Evolutionary conservation across 1,140 invertebrate genomes (phyloP).

Genomic region (Zaprionus davidi): DNA sequence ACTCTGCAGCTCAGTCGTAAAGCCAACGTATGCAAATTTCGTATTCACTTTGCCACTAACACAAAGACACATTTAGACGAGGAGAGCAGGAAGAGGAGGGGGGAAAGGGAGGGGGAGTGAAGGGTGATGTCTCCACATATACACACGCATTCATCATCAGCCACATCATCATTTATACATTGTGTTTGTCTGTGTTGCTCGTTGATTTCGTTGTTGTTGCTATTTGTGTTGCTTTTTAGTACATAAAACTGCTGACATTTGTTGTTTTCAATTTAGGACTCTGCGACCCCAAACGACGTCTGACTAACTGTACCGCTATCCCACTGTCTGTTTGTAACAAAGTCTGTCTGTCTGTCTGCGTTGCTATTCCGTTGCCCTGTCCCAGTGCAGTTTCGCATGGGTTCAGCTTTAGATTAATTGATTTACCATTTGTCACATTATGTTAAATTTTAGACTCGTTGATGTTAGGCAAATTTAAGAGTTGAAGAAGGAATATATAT

Average conservation of each 20-base stretch:
- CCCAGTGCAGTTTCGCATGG: slow-evolving; percentile 16
- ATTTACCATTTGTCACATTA: slow-evolving; percentile 69
- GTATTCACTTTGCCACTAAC: slow-evolving; percentile 73
- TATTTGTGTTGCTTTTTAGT: slow-evolving; percentile 47
- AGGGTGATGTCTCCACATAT: slow-evolving; percentile 18
- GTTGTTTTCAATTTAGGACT: slow-evolving; percentile 74
- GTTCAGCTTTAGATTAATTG: slow-evolving; percentile 68
- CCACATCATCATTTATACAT: slow-evolving; percentile 81
- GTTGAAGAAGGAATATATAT: too few species aligned
- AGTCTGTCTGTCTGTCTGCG: background rate
- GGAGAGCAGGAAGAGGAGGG: too few species aligned
- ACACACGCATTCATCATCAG: slow-evolving; percentile 75
- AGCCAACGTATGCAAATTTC: slow-evolving; percentile 80
- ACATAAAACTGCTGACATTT: slow-evolving; percentile 79
- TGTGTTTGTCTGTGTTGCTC: slow-evolving; percentile 66
- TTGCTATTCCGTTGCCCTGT: background rate
- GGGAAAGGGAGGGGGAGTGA: slow-evolving; percentile 15
- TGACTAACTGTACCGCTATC: slow-evolving; percentile 2
- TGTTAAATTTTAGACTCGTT: slow-evolving; percentile 25
- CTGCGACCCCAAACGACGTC: slow-evolving; percentile 20
- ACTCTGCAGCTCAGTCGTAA: slow-evolving; percentile 66
- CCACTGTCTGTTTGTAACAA: background rate
- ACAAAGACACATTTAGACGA: slow-evolving; percentile 22
- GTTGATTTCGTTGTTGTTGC: slow-evolving; percentile 27
- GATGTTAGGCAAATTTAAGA: background rate